Base-by-base conservation (phyloP, 2,797 vertebrate genomes). In the Bryconaethiops microstoma region DNA sequence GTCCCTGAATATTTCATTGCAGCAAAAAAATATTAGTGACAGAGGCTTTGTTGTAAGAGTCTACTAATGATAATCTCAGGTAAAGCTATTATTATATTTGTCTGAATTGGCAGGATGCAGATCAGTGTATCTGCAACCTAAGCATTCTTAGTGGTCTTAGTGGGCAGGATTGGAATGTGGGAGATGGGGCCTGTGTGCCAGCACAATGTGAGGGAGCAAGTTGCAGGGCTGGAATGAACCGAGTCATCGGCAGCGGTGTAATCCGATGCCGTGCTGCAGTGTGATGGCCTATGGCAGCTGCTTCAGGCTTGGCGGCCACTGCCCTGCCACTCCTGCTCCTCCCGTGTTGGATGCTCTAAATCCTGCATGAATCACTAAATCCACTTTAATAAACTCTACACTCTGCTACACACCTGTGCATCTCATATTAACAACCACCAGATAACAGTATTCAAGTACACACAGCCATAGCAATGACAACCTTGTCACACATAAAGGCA, bases 241-340 rank as follows among this genome's bases (percentile, higher is more conserved):
- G 89, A 95, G 94, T 96, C 96, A 96, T 92, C 93, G 88, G 86
- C 83, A 87, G 88, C 68, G 84, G 87, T 74, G 96, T 94, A 96
- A 97, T 88, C 84, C n/a, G 89, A 96, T 83, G 88, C 95, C 39
- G n/a, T 84, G 88, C 93, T 35, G 35, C 80, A 87, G 85, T 6
- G 62, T 95, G 94, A 96, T 89, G 80, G 90, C 82, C 82, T 74
- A 82, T 68, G 92, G 93, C 96, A 97, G 95, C 95, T 96, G 96
- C 75, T 86, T 50, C 76, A 16, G 63, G 25, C 63, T 40, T 40
- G 87, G 86, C 85, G 19, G 82, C 76, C 83, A 81, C 82, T 68
- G 81, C 60, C 54, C 63, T 25, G 8, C 21, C 8, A 69, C 52
- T 67, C 76, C 76, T 40, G 77, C 83, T 60, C 39, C 62, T 59